A percentile compares a stretch with the other conserved stretches of the same genome.
Evolutionary conservation across 2,888 invertebrate genomes (phyloP).

Genomic region (Cylindroiulus punctatus): DNA sequence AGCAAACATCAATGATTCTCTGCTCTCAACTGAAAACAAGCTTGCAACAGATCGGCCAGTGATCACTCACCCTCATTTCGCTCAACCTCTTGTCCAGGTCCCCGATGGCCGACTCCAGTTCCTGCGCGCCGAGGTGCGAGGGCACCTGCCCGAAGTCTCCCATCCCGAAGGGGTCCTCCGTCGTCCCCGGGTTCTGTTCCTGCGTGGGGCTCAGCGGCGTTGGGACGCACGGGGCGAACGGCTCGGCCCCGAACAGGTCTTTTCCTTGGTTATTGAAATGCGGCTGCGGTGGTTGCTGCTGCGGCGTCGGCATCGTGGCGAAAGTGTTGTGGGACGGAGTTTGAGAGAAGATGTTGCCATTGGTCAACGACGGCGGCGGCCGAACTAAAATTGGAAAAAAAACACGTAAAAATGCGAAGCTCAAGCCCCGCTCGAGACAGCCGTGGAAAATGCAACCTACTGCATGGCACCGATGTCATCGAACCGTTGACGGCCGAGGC

Average conservation of each 20-base stretch:
- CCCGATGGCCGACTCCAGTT: slow-evolving; percentile 79
- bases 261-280: slow-evolving; percentile 64
- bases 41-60: too few relatives aligned
- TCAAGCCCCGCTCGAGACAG: too few relatives aligned
- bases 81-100: slow-evolving; percentile 82
- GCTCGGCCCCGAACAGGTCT: slow-evolving; percentile 83
- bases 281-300: slow-evolving; percentile 59
- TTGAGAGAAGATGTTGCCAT: slow-evolving; percentile 12
- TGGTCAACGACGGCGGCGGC: neutral
- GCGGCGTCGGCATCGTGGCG: slow-evolving; percentile 63
- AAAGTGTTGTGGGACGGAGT: slow-evolving; percentile 10
- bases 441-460: slow-evolving; percentile 67
- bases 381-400: slow-evolving; percentile 44
- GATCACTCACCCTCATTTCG: slow-evolving; percentile 85
- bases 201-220: slow-evolving; percentile 61
- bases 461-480: slow-evolving; percentile 43
- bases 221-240: slow-evolving; percentile 73
- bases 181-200: slow-evolving; percentile 13
- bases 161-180: slow-evolving; percentile 83
- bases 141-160: slow-evolving; percentile 72
- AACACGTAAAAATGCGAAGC: too few relatives aligned
- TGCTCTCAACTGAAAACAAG: too few relatives aligned
- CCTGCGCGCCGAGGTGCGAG: slow-evolving; percentile 66
- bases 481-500: slow-evolving; percentile 37
- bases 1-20: neutral